Base-by-base conservation (phyloP, 2,888 invertebrate genomes). In the Drosophila vallismaia region DNA sequence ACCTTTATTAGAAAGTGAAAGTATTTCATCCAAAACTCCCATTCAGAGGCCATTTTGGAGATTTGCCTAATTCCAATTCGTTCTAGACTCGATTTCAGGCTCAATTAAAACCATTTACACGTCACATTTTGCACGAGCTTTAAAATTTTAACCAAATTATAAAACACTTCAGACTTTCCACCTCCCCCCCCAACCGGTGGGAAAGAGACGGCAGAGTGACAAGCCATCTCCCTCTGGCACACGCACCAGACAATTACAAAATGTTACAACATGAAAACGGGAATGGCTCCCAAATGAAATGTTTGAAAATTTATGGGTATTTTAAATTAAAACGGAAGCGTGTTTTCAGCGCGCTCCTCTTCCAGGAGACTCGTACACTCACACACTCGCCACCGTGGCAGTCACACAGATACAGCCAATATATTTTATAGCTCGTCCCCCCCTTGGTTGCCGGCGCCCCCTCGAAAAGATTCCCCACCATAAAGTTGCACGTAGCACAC, bases 271-370 rank as follows among this genome's bases (percentile, higher is more conserved):
- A 79, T 75, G 77, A 77, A 77, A 69, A 78, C 85, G 78, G 81
- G 77, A 89, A 89, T 90, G 89, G 87, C 89, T 89, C 90, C 90
- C 90, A 82, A 89, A 90, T 90, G 90, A 91, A 84, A 88, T 90
- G 88, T 86, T 70, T 81, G 79, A 88, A 89, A 91, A 90, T 90
- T 91, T 90, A 90, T 90, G 91, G 89, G 88, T 90, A 90, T 90
- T 90, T 90, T 90, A 90, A 91, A 90, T 90, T 90, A 90, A 91
- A 90, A 90, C 89, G 91, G 89, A 90, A 90, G 88, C 88, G 88
- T 88, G 89, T 88, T 89, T 89, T 88, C 79, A 88, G 71, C 88
- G 76, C 77, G 68, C 75, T 78, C 74, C 75, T 84, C 74, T 73
- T 84, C 44, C 44, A n/a, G 64, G 75, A 76, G 75, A 79, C 59